These are phyloP conservation scores for Drosophila pseudotalamancana DNA, from an alignment of 2,888 invertebrate species.

Conservation along the genomic window DNA sequence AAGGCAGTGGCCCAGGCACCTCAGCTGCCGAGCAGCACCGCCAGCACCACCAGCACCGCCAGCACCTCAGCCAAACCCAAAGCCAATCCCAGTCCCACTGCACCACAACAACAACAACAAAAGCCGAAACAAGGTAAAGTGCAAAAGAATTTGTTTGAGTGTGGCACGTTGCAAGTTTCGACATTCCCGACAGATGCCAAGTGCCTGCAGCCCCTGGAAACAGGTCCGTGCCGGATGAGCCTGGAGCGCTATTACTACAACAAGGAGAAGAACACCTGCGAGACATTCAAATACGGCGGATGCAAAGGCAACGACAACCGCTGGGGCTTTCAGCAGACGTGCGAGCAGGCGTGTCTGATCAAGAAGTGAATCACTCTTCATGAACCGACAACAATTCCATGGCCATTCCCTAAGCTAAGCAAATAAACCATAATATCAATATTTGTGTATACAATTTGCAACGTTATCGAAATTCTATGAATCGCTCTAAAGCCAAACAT, in stretches of 20 bases:
- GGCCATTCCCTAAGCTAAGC: not conserved
- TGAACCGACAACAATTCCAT: not conserved
- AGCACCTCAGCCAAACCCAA: constrained; percentile 5
- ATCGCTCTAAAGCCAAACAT: not conserved
- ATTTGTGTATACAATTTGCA: not conserved
- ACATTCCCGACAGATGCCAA: constrained; percentile 64
- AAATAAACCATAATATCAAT: constrained; percentile 13
- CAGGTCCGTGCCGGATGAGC: constrained; percentile 81
- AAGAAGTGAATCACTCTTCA: constrained; percentile 22
- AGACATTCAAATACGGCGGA: constrained; percentile 80
- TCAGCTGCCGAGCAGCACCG: constrained; percentile 8
- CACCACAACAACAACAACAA: constrained; percentile 18
- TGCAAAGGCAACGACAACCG: constrained; percentile 81
- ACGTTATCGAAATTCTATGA: not conserved
- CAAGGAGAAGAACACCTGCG: constrained; percentile 70
- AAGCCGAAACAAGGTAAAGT: constrained; percentile 42
- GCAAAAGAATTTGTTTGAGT: not conserved
- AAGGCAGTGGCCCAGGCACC: constrained; percentile 21
- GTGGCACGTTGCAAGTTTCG: not conserved
- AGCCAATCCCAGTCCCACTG: not conserved
- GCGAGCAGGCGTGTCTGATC: constrained; percentile 72
- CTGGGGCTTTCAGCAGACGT: constrained; percentile 75
- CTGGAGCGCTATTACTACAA: constrained; percentile 80
- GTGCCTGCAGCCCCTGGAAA: constrained; percentile 75
- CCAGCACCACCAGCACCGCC: constrained; percentile 7